phyloP scores from a whole-genome alignment of 2,797 vertebrate species.

The Argentina silus region DNA sequence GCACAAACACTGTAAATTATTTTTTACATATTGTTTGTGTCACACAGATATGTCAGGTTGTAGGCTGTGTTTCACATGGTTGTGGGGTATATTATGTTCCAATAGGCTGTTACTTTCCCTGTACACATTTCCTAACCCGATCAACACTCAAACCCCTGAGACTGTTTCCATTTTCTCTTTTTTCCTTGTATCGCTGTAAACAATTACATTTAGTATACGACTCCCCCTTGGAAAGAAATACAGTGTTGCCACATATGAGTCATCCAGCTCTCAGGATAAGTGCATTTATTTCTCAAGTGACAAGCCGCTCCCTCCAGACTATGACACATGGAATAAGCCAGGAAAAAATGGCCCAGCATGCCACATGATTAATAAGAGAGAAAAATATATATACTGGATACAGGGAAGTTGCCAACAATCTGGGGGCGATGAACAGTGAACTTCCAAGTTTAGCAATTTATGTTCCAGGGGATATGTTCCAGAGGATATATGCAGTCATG shows the following conservation, averaged over 20 bases:
- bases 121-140: constrained; percentile 25
- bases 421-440: constrained; percentile 31
- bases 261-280: constrained; percentile 46
- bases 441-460: constrained; percentile 50
- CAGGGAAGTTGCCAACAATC: constrained; percentile 40
- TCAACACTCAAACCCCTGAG: constrained; percentile 24
- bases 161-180: constrained; percentile 32
- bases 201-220: constrained; percentile 45
- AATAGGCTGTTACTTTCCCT: constrained; percentile 10
- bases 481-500: constrained; percentile 29
- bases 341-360: constrained; percentile 54
- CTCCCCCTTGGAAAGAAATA: constrained; percentile 33
- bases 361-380: constrained; percentile 66
- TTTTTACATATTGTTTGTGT: neutral
- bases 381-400: constrained; percentile 31
- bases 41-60: neutral
- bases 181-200: constrained; percentile 38
- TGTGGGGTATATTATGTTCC: neutral
- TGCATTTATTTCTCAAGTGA: constrained; percentile 53
- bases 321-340: constrained; percentile 46
- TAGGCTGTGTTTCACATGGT: neutral
- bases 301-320: constrained; percentile 41
- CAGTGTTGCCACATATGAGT: constrained; percentile 42
- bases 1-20: constrained; percentile 1
- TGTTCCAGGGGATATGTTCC: constrained; percentile 19